Base-by-base conservation (phyloP, 2,113 vertebrate species). In the Eolophus roseicapilla region DNA sequence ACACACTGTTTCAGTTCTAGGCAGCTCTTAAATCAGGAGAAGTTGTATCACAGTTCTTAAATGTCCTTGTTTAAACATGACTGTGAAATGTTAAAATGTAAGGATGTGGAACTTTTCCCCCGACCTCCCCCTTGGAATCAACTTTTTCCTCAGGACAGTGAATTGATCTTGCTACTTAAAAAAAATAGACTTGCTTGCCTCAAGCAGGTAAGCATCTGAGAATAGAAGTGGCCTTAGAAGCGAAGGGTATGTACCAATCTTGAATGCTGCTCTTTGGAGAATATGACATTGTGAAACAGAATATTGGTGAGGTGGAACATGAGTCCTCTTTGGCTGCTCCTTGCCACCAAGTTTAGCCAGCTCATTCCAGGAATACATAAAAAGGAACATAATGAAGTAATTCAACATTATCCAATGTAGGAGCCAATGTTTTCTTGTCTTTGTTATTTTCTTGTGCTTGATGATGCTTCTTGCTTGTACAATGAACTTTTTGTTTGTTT, bases 241-340 rank as follows among this genome's bases (percentile, higher is more conserved):
- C 0, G 0, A 62, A 57, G 59, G 24, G 19, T 52, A 0, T 41
- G 29, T 43, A 21, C 23, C 2, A 6, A 25, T 79, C 25, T 62
- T 46, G 43, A 41, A 31, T 10, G 52, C 52, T 67, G 15, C 46
- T 77, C 0, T 1, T 41, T 62, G 31, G 16, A 44, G 79, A 46
- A 29, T 33, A 3, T 53, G 46, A 44, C 13, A 6, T 18, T 2
- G 10, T 65, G 76, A 91, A 71, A 52, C 16, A 46, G 31, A 73
- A 0, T 18, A 29, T 24, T 39, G 33, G 43, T 29, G 31, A 71
- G 39, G 27, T 71, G 63, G 65, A 37, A 28, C 4, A 2, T 11
- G 18, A 87, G 52, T 50, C 23, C 17, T 70, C 28, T 25, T 52
- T 8, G 57, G 13, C 78, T 87, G 62, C 27, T 68, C 7, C 47